Conservation (phyloP, 53 echinoderm and acorn worm genomes). For the Luidia sarsii region DNA sequence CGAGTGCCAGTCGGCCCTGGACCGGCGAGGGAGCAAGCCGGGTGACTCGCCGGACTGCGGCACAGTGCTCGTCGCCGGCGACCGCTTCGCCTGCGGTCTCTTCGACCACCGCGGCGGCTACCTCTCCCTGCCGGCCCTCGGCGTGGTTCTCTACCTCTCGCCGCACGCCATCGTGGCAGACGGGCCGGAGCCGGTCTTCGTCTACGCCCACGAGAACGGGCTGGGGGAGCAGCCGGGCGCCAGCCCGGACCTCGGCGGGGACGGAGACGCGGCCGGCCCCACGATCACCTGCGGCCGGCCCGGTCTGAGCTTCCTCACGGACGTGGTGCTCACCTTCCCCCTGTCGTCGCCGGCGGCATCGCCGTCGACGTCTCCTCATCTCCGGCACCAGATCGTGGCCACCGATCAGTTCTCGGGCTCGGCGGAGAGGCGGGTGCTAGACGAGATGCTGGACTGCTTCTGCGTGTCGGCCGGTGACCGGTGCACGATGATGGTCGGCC, state of each 20-base stretch:
- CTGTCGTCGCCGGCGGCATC: not conserved
- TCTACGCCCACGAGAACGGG: constrained; percentile 35
- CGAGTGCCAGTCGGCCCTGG: constrained; percentile 10
- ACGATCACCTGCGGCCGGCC: constrained; percentile 31
- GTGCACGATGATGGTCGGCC: constrained; percentile 47
- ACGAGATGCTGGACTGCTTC: constrained; percentile 35
- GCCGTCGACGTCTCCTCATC: not conserved
- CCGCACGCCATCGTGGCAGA: constrained; percentile 41
- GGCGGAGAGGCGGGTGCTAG: constrained; percentile 25
- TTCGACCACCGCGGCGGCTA: constrained; percentile 44
- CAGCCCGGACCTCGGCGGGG: not conserved
- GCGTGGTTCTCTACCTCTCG: constrained; percentile 35
- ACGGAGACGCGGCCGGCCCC: constrained; percentile 17
- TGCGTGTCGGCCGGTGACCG: constrained; percentile 10
- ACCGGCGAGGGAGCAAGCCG: not conserved
- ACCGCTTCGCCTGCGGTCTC: constrained; percentile 45
- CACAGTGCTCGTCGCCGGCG: constrained; percentile 7
- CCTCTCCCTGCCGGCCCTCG: constrained; percentile 23
- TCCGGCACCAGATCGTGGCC: not conserved
- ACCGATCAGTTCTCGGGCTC: not conserved
- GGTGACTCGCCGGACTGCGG: too few relatives aligned
- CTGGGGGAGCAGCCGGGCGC: too few relatives aligned
- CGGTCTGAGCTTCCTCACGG: constrained; percentile 18
- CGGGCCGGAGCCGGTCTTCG: constrained; percentile 27
- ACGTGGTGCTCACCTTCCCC: constrained; percentile 44